A percentile compares a stretch with the other conserved stretches of the same genome.
Evolutionary conservation across 2,888 invertebrate species (phyloP).

Genomic region (Hecatera dysodea): DNA sequence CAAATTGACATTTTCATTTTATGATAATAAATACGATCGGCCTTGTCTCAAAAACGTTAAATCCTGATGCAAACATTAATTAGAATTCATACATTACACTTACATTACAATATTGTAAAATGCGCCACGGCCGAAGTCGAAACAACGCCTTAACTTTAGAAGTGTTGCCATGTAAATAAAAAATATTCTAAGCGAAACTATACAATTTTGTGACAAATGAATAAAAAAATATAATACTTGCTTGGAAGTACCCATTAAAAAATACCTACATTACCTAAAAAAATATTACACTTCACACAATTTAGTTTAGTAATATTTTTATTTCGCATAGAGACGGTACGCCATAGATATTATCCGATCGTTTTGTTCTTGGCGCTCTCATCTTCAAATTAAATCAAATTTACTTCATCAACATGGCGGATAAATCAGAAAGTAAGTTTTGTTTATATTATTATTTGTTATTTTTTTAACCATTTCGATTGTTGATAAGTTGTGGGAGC

Average conservation of each 20-base stretch:
- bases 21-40: too few species aligned
- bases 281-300: not conserved
- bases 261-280: not conserved
- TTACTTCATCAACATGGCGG: constrained; percentile 94
- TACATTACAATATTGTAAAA: too few species aligned
- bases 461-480: constrained; percentile 58
- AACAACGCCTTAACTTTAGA: not conserved
- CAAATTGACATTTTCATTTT: too few species aligned
- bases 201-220: too few species aligned
- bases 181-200: not conserved
- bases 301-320: not conserved
- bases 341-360: constrained; percentile 67
- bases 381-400: constrained; percentile 81
- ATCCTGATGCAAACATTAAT: too few species aligned
- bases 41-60: too few species aligned
- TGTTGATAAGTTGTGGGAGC: constrained; percentile 21
- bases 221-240: not conserved
- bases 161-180: not conserved
- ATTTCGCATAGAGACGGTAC: not conserved
- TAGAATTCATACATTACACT: too few species aligned
- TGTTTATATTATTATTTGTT: constrained; percentile 76
- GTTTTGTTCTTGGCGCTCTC: constrained; percentile 83
- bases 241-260: not conserved
- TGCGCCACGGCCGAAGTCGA: not conserved
- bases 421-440: constrained; percentile 95